These are phyloP conservation scores for Paedocypris sp. DNA, from an alignment of 2,113 vertebrate species.

Conservation along the genomic window DNA sequence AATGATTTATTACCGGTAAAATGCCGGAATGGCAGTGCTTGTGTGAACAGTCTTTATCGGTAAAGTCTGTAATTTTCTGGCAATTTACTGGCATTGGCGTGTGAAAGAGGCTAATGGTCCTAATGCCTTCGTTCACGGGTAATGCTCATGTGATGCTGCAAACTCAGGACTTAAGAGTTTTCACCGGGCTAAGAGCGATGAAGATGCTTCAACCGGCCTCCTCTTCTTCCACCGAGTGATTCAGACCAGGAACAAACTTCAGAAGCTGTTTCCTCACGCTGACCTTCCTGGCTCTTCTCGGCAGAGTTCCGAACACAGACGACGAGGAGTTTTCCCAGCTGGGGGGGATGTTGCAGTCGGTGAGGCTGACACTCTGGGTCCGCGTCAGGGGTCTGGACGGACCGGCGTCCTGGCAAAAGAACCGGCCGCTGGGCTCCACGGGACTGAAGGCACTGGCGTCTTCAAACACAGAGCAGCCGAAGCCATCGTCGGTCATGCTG, in stretches of 20 bases:
- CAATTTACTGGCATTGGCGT: too few species aligned
- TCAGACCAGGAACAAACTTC: constrained; percentile 82
- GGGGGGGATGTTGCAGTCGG: constrained; percentile 69
- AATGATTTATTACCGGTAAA: too few species aligned
- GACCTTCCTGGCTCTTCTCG: constrained; percentile 63
- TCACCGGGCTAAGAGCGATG: too few species aligned
- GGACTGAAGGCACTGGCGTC: constrained; percentile 63
- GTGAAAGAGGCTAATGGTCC: too few species aligned
- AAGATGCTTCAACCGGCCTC: constrained; percentile 50
- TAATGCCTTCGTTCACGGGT: too few species aligned
- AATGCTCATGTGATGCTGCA: too few species aligned
- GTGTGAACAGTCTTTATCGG: too few species aligned
- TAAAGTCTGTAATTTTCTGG: too few species aligned
- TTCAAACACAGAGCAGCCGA: constrained; percentile 58
- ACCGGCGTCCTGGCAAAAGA: constrained; percentile 38
- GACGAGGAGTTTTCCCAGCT: constrained; percentile 57
- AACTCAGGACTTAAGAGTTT: too few species aligned
- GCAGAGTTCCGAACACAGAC: constrained; percentile 77
- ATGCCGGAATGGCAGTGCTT: too few species aligned
- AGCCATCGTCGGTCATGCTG: constrained; percentile 72
- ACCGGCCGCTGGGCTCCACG: constrained; percentile 60
- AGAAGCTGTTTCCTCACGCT: constrained; percentile 76
- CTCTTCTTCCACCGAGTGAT: constrained; percentile 81
- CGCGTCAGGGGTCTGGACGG: constrained; percentile 38
- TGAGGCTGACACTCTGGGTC: constrained; percentile 71